Percentiles rank a stretch among this genome's conserved stretches.
Conservation (phyloP, 2,888 invertebrate genomes). For the Meta bourneti region DNA sequence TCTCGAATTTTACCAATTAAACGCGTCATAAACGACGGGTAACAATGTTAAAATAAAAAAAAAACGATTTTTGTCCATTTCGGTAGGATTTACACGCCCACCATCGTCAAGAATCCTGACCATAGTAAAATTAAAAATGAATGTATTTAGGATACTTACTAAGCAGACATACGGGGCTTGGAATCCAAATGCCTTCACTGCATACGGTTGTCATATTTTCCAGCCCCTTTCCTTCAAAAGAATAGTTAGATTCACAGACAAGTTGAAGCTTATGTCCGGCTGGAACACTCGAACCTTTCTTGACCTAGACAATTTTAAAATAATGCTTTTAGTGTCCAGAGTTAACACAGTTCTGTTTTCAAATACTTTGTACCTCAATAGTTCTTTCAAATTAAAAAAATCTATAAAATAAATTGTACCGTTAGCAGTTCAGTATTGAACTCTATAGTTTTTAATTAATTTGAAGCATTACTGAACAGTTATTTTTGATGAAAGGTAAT, state of each 20-base stretch:
- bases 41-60: too few species aligned
- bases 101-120: too few species aligned
- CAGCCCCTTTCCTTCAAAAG: neutral
- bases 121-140: too few species aligned
- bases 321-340: neutral
- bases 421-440: too few species aligned
- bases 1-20: too few species aligned
- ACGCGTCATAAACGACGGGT: too few species aligned
- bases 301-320: neutral
- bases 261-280: neutral
- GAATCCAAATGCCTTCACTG: constrained; percentile 5
- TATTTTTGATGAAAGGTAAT: too few species aligned
- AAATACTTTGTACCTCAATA: neutral
- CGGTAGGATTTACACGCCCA: too few species aligned
- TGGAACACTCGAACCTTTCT: neutral
- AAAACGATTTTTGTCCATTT: too few species aligned
- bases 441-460: too few species aligned
- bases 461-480: too few species aligned
- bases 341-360: too few species aligned
- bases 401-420: neutral
- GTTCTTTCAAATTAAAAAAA: neutral
- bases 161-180: neutral
- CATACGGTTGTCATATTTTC: neutral
- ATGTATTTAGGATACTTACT: neutral
- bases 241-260: neutral